Conservation (phyloP, 1,140 invertebrate species). For the Plodia interpunctella region DNA sequence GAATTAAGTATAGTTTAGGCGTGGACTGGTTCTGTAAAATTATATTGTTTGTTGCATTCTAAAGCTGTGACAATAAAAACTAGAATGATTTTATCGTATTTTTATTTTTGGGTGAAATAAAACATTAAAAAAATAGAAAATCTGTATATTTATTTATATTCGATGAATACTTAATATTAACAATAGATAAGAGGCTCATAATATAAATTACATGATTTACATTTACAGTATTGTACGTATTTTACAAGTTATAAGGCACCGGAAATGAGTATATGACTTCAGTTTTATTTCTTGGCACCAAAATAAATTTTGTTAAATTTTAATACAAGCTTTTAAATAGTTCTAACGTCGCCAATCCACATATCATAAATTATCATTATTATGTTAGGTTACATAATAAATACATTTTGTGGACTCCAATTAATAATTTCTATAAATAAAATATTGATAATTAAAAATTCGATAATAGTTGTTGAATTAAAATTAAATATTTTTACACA, state of each 20-base stretch:
- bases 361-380: too few species aligned
- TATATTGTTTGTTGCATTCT: conserved; percentile 7
- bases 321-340: conserved; percentile 1
- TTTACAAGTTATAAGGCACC: conserved; percentile 58
- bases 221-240: conserved; percentile 50
- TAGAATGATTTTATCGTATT: conserved; percentile 1
- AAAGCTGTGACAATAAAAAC: conserved; percentile 8
- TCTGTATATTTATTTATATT: conserved; percentile 21
- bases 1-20: neutral
- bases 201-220: conserved; percentile 65
- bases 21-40: neutral
- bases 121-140: conserved; percentile 1
- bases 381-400: too few species aligned
- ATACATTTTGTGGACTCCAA: too few species aligned
- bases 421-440: too few species aligned
- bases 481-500: too few species aligned
- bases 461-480: too few species aligned
- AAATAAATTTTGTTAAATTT: conserved; percentile 19
- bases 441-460: too few species aligned
- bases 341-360: too few species aligned
- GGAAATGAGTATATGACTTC: conserved; percentile 46
- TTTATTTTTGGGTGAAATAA: neutral
- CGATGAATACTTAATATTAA: conserved; percentile 26
- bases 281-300: conserved; percentile 44
- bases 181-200: conserved; percentile 38